Evolutionary conservation across 2,888 invertebrate species (phyloP).

Genomic region (Thereva nobilitata): DNA sequence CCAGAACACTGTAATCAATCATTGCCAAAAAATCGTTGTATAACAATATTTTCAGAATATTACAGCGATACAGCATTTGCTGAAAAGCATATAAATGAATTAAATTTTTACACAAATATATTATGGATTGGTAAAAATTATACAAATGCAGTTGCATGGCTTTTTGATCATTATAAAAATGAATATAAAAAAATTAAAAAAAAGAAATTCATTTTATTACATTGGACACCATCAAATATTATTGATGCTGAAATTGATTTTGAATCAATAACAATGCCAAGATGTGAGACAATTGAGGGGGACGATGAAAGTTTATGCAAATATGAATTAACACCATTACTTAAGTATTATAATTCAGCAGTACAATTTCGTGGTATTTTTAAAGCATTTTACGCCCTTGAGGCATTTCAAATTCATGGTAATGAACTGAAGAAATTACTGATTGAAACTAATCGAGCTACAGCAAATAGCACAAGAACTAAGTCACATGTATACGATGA

Average conservation of each 20-base stretch:
- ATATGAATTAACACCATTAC: conserved; percentile 70
- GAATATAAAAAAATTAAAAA: conserved; percentile 44
- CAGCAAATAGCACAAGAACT: conserved; percentile 13
- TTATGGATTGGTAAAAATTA: conserved; percentile 71
- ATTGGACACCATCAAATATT: conserved; percentile 70
- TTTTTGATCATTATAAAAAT: conserved; percentile 49
- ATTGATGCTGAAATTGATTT: conserved; percentile 61
- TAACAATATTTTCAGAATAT: conserved; percentile 60
- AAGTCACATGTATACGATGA: conserved; percentile 45
- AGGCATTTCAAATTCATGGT: conserved; percentile 45
- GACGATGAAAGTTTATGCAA: conserved; percentile 60
- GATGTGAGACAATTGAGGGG: conserved; percentile 60
- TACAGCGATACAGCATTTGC: conserved; percentile 63
- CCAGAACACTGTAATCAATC: conserved; percentile 36
- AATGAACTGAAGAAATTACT: conserved; percentile 32
- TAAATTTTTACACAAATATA: conserved; percentile 67
- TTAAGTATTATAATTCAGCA: conserved; percentile 68
- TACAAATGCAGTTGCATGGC: conserved; percentile 52
- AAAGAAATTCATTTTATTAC: conserved; percentile 58
- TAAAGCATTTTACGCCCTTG: conserved; percentile 46
- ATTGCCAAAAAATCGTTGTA: conserved; percentile 51
- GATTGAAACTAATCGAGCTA: conserved; percentile 22
- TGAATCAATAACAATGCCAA: conserved; percentile 65
- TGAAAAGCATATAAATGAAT: conserved; percentile 64
- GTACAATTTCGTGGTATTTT: conserved; percentile 56